phyloP scores from a whole-genome alignment of 2,888 invertebrate genomes.

The Pteria penguin region DNA sequence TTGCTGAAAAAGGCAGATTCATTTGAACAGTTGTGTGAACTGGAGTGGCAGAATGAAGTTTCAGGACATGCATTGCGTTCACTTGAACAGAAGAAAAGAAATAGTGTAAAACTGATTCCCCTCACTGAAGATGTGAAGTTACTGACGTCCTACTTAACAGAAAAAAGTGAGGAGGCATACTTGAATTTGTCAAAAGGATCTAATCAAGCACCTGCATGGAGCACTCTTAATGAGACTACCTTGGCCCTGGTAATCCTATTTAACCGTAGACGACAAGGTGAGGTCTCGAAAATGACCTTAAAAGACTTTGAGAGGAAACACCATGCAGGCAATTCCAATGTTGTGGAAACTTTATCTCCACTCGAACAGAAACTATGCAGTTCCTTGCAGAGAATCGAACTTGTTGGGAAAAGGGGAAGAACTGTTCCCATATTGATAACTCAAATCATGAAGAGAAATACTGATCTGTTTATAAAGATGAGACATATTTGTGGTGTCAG shows the following conservation, averaged over 20 bases:
- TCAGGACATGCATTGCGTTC: constrained; percentile 29
- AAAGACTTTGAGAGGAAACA: constrained; percentile 11
- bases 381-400: constrained; percentile 15
- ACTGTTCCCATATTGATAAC: too few relatives aligned
- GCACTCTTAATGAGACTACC: neutral
- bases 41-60: constrained; percentile 27
- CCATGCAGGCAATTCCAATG: neutral
- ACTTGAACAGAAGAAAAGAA: constrained; percentile 18
- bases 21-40: constrained; percentile 15
- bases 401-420: constrained; percentile 28
- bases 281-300: neutral
- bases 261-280: neutral
- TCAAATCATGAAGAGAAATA: too few relatives aligned
- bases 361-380: constrained; percentile 27
- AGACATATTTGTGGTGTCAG: constrained; percentile 1
- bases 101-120: constrained; percentile 22
- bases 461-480: too few relatives aligned
- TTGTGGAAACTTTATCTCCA: constrained; percentile 11
- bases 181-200: neutral
- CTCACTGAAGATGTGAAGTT: constrained; percentile 21
- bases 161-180: constrained; percentile 7
- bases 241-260: neutral
- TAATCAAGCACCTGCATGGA: constrained; percentile 7
- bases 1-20: neutral
- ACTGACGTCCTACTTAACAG: neutral